Base-by-base conservation (phyloP, 30 jellyfish, hydroid and myxozoan genomes). In the Pseudorhiza aurosa region DNA sequence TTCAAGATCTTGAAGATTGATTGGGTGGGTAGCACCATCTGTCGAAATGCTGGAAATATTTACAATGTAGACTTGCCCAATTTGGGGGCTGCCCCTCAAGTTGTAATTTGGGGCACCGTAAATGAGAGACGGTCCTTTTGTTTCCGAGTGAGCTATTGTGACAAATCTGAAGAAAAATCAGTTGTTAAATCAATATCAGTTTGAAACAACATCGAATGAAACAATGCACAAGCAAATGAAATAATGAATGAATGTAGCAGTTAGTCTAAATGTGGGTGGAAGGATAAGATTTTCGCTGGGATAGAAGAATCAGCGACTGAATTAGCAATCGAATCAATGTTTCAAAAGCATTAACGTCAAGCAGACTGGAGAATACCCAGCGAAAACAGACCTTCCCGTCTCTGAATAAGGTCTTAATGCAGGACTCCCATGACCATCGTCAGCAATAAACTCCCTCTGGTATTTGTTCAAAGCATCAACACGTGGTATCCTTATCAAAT, bases 31-130 rank as follows among this genome's bases (percentile, higher is more conserved):
- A 8, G 18, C 43, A 2, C 30, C 10, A 11, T 36, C 68, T 24
- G 67, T 2, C 39, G 32, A 27, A 28, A 33, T 33, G 21, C 69
- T 26, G 40, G 58, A 50, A 19, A 55, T 45, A n/a, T 63, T 72
- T 0, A 73, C 85, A 15, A 74, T 24, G 67, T 36, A 60, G 12
- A 85, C 85, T 77, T 37, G 69, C 32, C 88, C 89, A 3, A 44
- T n/a, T 70, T 63, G 85, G 0, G 79, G 65, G 17, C 19, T 4
- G 10, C 89, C 89, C 1, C 26, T 36, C 26, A 64, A 26, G 65
- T 79, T 73, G 63, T 53, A 65, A 65, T 87, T 76, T 10, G 96
- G 96, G 6, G 96, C 96, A 10, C 96, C 84, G 35, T 73, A 46
- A 14, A 77, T 51, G 49, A 87, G 31, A 8, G 82, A 67, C 22